phyloP scores from a whole-genome alignment of 2,113 vertebrate species.

The Lonchura striata region DNA sequence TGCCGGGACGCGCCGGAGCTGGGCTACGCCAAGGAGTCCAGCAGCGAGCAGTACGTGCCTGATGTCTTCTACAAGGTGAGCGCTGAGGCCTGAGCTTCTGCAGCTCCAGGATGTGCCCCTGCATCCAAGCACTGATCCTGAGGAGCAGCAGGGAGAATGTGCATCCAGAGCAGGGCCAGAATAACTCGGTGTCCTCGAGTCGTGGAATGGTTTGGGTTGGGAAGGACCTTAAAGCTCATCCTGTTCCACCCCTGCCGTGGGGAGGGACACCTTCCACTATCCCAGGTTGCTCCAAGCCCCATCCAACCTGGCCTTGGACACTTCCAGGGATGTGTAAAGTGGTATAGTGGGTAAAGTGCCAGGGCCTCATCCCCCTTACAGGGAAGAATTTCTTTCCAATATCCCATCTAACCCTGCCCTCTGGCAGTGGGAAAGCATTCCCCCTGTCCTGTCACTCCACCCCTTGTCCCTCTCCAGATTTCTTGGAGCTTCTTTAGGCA shows the following conservation, averaged over 20 bases:
- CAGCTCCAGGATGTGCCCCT: fast-evolving
- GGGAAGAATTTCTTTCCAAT: background rate
- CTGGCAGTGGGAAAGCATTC: background rate
- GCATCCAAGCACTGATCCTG: background rate
- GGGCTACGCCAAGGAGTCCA: constrained; percentile 96
- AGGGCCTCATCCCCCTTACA: fast-evolving
- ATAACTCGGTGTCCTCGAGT: fast-evolving
- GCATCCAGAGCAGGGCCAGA: fast-evolving
- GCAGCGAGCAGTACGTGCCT: constrained; percentile 95
- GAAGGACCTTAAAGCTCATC: background rate
- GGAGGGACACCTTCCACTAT: background rate
- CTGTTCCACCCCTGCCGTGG: background rate
- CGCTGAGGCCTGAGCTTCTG: background rate
- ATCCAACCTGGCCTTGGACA: background rate
- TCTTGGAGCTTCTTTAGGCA: background rate
- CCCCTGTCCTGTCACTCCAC: background rate
- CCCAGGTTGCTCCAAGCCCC: background rate
- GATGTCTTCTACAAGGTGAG: constrained; percentile 97
- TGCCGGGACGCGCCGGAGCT: constrained; percentile 93
- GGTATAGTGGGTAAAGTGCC: background rate
- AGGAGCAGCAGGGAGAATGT: background rate
- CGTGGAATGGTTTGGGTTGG: background rate
- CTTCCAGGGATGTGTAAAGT: background rate
- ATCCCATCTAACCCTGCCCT: background rate
- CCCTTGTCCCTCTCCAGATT: background rate